Conservation (phyloP, 2,888 invertebrate genomes). For the Temnothorax unifasciatus region DNA sequence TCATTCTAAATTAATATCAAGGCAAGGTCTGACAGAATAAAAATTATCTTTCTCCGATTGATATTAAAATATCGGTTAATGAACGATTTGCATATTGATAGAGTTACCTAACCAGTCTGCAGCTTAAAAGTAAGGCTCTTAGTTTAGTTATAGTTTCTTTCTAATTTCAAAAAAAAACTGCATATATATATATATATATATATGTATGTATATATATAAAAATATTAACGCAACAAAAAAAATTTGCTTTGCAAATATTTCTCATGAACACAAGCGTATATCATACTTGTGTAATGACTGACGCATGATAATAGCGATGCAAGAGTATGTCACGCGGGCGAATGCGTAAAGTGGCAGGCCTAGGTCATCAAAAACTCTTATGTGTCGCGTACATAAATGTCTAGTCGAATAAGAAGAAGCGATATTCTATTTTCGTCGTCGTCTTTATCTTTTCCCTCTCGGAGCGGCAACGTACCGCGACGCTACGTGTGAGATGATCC, state of each 20-base stretch:
- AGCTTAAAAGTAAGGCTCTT: background rate
- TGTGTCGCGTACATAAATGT: conserved; percentile 70
- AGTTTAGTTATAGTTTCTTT: background rate
- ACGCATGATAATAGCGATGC: background rate
- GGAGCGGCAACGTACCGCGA: background rate
- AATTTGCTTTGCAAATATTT: background rate
- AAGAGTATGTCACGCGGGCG: background rate
- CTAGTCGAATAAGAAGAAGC: conserved; percentile 76
- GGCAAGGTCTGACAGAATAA: background rate
- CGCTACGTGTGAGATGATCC: conserved; percentile 35
- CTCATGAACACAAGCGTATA: background rate
- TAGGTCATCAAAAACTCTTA: conserved; percentile 69
- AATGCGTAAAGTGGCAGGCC: conserved; percentile 48
- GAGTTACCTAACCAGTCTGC: background rate
- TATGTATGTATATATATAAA: no score
- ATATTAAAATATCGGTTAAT: background rate
- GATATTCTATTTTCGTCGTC: conserved; percentile 81
- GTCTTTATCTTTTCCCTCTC: conserved; percentile 33
- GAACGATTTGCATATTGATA: background rate
- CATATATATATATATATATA: no score
- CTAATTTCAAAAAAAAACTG: background rate
- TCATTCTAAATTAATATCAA: background rate
- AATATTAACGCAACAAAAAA: background rate
- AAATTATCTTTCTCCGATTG: background rate
- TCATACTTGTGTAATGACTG: background rate